phyloP scores from a whole-genome alignment of 2,797 vertebrate species.

The Acridotheres tristis region DNA sequence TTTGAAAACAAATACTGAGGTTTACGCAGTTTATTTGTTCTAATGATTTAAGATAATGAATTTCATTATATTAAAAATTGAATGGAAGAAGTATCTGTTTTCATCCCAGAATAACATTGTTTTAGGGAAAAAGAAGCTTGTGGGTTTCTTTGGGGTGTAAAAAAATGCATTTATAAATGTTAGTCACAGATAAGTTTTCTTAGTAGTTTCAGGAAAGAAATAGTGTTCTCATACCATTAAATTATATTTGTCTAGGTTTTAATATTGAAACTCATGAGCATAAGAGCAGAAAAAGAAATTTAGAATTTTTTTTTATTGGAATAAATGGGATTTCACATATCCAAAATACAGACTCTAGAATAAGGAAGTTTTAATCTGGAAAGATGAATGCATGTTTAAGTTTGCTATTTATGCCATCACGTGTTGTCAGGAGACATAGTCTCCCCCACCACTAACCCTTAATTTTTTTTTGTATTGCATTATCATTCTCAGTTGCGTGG shows the following conservation, averaged over 20 bases:
- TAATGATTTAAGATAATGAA: not conserved
- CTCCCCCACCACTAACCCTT: fast-evolving
- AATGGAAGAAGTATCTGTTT: not conserved
- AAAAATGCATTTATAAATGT: not conserved
- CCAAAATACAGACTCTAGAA: not conserved
- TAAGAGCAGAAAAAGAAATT: not conserved
- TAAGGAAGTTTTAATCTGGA: not conserved
- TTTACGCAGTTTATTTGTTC: not conserved
- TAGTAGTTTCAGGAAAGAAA: not conserved
- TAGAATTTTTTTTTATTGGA: not conserved
- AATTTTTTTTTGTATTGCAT: not conserved
- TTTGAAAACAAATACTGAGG: not conserved
- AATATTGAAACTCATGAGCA: not conserved
- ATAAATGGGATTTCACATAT: not conserved
- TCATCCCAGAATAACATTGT: not conserved
- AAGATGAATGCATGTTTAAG: not conserved
- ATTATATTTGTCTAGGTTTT: not conserved
- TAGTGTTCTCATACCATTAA: not conserved
- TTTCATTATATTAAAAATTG: not conserved
- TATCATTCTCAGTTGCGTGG: not conserved
- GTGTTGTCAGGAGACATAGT: not conserved
- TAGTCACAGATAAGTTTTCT: not conserved
- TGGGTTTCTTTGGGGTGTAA: not conserved
- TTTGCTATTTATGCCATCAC: not conserved
- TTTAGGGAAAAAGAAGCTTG: not conserved